phyloP scores from a whole-genome alignment of 2,888 invertebrate species.

The Hesperia comma region DNA sequence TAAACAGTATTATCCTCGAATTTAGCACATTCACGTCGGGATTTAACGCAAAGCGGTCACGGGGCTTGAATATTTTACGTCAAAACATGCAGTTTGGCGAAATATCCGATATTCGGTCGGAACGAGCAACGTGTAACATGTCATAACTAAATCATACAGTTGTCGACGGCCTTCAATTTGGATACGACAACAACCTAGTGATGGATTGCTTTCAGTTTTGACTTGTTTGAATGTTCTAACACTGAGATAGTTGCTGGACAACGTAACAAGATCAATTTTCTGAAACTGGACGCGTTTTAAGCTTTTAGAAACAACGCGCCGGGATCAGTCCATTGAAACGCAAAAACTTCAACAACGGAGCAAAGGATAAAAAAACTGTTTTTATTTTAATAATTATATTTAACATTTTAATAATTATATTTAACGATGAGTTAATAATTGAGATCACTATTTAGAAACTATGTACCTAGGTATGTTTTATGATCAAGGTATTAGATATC shows the following conservation, averaged over 20 bases:
- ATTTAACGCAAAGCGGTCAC: slow-evolving; percentile 40
- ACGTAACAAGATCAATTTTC: neutral
- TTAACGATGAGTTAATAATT: too few species aligned
- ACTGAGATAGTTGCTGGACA: neutral
- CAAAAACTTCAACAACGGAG: too few species aligned
- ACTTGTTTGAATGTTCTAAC: neutral
- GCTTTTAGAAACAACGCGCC: neutral
- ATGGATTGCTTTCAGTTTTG: slow-evolving; percentile 11
- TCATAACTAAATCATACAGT: slow-evolving; percentile 28
- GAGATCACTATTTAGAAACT: too few species aligned
- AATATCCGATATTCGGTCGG: slow-evolving; percentile 32
- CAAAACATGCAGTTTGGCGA: slow-evolving; percentile 40
- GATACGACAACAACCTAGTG: neutral
- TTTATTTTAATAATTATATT: too few species aligned
- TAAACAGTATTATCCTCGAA: slow-evolving; percentile 27
- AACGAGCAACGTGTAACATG: slow-evolving; percentile 22
- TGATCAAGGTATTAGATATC: too few species aligned
- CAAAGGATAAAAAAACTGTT: neutral
- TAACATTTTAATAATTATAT: too few species aligned
- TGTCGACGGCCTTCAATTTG: slow-evolving; percentile 17
- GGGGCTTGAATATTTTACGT: slow-evolving; percentile 41
- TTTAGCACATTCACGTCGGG: slow-evolving; percentile 30
- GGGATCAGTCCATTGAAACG: too few species aligned
- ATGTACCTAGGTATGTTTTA: too few species aligned
- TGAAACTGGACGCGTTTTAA: neutral